Evolutionary conservation across 2,888 invertebrate species (phyloP), one percentile per base, ranked within the genome.

Genomic region (Atrina japonica): DNA sequence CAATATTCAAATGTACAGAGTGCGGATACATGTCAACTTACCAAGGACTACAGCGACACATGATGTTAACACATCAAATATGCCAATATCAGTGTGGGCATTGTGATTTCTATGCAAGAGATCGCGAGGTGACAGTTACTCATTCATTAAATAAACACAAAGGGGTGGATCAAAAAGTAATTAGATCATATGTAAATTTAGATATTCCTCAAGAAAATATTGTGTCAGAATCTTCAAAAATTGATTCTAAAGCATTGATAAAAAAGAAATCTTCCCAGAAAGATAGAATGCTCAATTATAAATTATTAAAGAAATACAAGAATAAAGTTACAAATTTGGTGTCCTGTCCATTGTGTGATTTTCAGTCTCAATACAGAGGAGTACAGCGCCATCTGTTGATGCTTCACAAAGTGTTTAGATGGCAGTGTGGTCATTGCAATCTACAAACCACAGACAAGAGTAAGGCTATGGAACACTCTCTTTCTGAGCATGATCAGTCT

Each of bases 311-410:
- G 16, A 23, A 14, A 18, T 52, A 14, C 16, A 14, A 5, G 23
- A 11, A 21, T 3, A 52, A 25, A 23, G 35, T 35, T 11, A 35
- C 35, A 35, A 11, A 35, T 11, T 7, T 35, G 35, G 61, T 47
- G n/a, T 27, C 23, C n/a, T 61, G 61, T 61, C 61, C 61, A n/a
- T 14, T 61, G 47, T 61, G 61, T 49, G 49, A 23, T 47, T 61
- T 49, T 61, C n/a, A n/a, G 16, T 61, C 61, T 16, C 27, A 21
- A 11, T 49, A 49, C 21, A 25, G 29, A 30, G 61, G 61, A 25
- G 61, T 61, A 16, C 61, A 61, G 61, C 47, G 61, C 16, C 61
- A 61, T 61, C 21, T 61, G 14, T 18, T 27, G 29, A 61, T 61
- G 61, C 27, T 27, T 30, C 61, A 61, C 30, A 43, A 43, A 30